Evolutionary conservation across 2,888 invertebrate species (phyloP).

Genomic region (Cerceris rybyensis): DNA sequence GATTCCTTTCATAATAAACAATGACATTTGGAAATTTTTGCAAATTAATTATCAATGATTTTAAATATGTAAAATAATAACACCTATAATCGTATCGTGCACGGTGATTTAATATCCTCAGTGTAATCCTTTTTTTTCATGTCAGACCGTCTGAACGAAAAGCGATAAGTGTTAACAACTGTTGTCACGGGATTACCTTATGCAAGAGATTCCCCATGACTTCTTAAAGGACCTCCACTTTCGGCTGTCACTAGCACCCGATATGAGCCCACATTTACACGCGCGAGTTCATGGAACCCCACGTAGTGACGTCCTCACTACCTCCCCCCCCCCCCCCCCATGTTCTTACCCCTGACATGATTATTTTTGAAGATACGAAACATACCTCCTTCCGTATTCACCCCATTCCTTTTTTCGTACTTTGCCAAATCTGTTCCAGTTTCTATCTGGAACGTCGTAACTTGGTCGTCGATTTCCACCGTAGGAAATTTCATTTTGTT

Average conservation of each 20-base stretch:
- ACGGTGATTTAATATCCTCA: too few species aligned
- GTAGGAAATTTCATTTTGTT: too few species aligned
- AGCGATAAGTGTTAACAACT: background rate
- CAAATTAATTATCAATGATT: too few species aligned
- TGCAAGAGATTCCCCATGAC: constrained; percentile 72
- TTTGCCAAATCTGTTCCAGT: background rate
- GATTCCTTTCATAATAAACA: too few species aligned
- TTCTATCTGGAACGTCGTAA: too few species aligned
- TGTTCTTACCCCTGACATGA: constrained; percentile 49
- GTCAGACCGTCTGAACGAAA: too few species aligned
- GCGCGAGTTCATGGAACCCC: constrained; percentile 59
- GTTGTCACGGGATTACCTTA: constrained; percentile 60
- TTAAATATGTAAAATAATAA: too few species aligned
- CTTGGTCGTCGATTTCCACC: too few species aligned
- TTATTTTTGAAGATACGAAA: constrained; percentile 46
- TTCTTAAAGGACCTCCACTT: constrained; percentile 60
- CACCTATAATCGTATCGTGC: too few species aligned
- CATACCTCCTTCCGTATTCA: constrained; percentile 42
- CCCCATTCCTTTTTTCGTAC: constrained; percentile 24
- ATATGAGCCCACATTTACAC: constrained; percentile 58
- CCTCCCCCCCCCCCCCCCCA: constrained; percentile 40
- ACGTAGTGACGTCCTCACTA: constrained; percentile 46
- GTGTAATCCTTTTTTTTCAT: too few species aligned
- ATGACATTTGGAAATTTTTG: too few species aligned
- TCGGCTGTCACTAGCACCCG: constrained; percentile 52